Conservation (phyloP, 2,113 vertebrate genomes). For the Labeo rohita region DNA sequence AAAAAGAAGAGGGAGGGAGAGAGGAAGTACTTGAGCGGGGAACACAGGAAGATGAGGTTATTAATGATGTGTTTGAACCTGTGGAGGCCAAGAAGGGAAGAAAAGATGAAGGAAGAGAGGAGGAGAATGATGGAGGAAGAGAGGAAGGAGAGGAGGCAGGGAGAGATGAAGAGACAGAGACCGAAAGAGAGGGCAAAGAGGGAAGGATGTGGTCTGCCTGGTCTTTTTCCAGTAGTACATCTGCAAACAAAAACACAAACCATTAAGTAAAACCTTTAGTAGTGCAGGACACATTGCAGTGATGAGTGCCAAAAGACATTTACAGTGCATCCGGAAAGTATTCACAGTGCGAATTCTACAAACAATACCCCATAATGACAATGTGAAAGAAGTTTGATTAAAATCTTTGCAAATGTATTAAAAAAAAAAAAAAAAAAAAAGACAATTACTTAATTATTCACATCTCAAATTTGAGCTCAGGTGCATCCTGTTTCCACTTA, state of each 20-base stretch:
- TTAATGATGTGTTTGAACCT: conserved; percentile 28
- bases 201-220: conserved; percentile 11
- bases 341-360: too few relatives aligned
- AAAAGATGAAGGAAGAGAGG: conserved; percentile 27
- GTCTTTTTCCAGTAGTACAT: conserved; percentile 33
- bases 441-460: too few relatives aligned
- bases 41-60: background rate
- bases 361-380: too few relatives aligned
- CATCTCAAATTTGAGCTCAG: too few relatives aligned
- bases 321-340: too few relatives aligned
- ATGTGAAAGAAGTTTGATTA: too few relatives aligned
- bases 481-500: too few relatives aligned
- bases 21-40: conserved; percentile 29
- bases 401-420: too few relatives aligned
- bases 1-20: conserved; percentile 22
- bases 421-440: too few relatives aligned
- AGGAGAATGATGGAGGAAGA: conserved; percentile 14
- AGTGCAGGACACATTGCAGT: background rate
- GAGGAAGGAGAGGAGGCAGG: conserved; percentile 20
- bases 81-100: background rate
- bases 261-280: background rate
- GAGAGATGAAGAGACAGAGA: conserved; percentile 18
- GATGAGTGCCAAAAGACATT: background rate
- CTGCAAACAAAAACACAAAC: conserved; percentile 16
- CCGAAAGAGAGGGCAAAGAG: conserved; percentile 19